Evolutionary conservation across 2,113 vertebrate species (phyloP), one percentile per base, ranked within the genome.

Genomic region (Casuarius casuarius): DNA sequence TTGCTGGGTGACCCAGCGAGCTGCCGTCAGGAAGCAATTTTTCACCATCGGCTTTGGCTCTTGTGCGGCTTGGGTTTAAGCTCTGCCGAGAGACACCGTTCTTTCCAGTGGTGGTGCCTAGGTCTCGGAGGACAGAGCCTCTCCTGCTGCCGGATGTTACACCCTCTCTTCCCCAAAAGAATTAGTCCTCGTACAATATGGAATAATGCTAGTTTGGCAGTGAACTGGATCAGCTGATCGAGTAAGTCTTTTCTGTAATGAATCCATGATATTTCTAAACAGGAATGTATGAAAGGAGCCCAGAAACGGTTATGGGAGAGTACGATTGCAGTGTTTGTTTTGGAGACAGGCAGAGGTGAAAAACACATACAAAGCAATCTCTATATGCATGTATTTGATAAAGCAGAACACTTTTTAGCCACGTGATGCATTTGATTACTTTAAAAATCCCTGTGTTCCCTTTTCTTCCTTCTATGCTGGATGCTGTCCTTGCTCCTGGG

Each of bases 241-340:
- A 89, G 44, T 25, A 19, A 84, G 42, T 61, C 81, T 67, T 85
- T 83, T 77, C 78, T 91, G 7, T 8, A 56, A 80, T 18, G 74
- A 76, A 33, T 83, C 71, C 76, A 44, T 94, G 97, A 76, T 88
- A 73, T 63, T 91, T 87, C 91, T 68, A 1, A 46, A 40, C 51
- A 72, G 91, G 95, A 95, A 92, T 91, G 94, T 71, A 65, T 63
- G 46, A 63, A 91, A 94, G 67, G n/a, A 96, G 92, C 92, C 95
- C 96, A 95, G 63, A 92, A 92, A 89, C 29, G 31, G 92, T 92
- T 97, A 89, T 85, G 84, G 91, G 91, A 97, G 81, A 97, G 75
- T 95, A 94, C 76, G 94, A 95, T 26, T 85, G 87, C 67, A 71
- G 25, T 97, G 38, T 94, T 97, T 95, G 51, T 94, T 94, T 91